These are phyloP conservation scores for Dryococelus australis DNA, from an alignment of 2,888 invertebrate species.

Conservation along the genomic window DNA sequence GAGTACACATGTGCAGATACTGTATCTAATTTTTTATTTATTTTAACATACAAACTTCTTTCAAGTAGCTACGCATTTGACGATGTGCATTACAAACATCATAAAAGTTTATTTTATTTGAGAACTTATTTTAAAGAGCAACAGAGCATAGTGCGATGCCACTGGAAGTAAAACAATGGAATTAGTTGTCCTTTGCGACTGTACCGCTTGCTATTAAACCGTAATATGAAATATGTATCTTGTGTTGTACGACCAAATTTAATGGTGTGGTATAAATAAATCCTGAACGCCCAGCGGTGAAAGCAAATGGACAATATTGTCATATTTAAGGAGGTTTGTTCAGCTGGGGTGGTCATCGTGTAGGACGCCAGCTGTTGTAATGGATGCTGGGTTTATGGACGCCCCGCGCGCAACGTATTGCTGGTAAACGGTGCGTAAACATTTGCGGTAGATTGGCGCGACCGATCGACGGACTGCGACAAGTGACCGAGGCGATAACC, in stretches of 20 bases:
- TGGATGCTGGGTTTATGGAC: background rate
- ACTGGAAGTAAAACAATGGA: too few species aligned
- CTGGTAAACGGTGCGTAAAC: background rate
- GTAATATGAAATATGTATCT: background rate
- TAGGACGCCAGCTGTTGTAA: too few species aligned
- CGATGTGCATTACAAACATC: too few species aligned
- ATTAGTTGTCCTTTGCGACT: background rate
- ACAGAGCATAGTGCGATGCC: too few species aligned
- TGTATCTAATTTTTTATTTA: too few species aligned
- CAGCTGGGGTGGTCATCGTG: background rate
- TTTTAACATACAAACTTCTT: too few species aligned
- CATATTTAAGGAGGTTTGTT: background rate
- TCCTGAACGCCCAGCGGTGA: background rate
- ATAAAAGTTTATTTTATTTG: too few species aligned
- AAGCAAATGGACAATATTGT: background rate
- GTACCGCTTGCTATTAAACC: background rate
- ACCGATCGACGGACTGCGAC: background rate
- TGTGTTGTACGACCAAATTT: background rate
- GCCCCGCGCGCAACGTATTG: background rate
- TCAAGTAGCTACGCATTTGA: too few species aligned
- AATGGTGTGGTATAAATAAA: background rate
- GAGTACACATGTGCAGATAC: too few species aligned
- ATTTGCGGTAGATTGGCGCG: constrained; percentile 2
- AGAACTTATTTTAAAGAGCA: too few species aligned
- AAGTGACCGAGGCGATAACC: background rate